Percentiles rank a stretch among this genome's conserved stretches.
These are phyloP conservation scores for Petrolisthes manimaculis DNA, from an alignment of 2,888 invertebrate species.

Conservation along the genomic window DNA sequence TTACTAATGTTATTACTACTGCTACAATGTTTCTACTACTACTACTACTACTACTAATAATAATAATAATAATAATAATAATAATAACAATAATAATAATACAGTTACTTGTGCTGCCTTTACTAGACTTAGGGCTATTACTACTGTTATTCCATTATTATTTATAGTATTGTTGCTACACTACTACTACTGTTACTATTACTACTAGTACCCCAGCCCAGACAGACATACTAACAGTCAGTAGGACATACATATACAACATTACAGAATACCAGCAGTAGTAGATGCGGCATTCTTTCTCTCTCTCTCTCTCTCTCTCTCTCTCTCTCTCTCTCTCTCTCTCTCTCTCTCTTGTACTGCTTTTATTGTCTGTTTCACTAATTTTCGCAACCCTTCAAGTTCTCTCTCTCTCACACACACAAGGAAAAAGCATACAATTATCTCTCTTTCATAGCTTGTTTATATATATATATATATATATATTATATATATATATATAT, in stretches of 20 bases:
- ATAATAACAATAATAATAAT: neutral
- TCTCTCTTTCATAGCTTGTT: too few relatives aligned
- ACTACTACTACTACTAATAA: neutral
- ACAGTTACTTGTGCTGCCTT: neutral
- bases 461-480: neutral
- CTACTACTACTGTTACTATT: constrained; percentile 10
- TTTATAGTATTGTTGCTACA: neutral
- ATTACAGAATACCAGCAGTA: neutral
- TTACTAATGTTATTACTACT: neutral
- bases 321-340: constrained; percentile 5
- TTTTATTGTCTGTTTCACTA: neutral
- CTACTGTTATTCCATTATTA: constrained; percentile 1
- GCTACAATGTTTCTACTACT: neutral
- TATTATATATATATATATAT: neutral
- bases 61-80: neutral
- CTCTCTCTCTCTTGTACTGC: neutral
- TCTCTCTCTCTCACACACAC: too few relatives aligned
- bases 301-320: constrained; percentile 25
- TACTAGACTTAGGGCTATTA: neutral
- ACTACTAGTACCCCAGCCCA: neutral
- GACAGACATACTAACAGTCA: neutral
- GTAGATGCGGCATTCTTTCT: neutral
- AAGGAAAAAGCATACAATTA: too few relatives aligned
- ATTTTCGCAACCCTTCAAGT: neutral
- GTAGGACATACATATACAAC: too few relatives aligned